A percentile compares a stretch with the other conserved stretches of the same genome.
Evolutionary conservation across 2,888 invertebrate genomes (phyloP).

Genomic region (Diloba caeruleocephala): DNA sequence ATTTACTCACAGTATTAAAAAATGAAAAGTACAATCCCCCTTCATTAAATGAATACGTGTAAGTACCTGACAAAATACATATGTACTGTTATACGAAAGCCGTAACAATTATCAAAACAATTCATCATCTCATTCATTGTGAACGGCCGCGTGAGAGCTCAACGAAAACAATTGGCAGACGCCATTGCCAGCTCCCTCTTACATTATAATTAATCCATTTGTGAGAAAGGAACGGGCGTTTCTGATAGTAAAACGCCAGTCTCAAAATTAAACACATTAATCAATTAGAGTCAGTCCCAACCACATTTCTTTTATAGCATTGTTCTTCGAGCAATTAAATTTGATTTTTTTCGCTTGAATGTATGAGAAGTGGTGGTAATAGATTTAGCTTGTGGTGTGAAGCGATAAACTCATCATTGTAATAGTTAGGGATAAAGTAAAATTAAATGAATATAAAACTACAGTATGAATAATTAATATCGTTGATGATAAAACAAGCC

Average conservation of each 20-base stretch:
- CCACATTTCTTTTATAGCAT: slow-evolving; percentile 61
- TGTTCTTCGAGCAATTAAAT: slow-evolving; percentile 54
- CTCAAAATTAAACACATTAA: slow-evolving; percentile 70
- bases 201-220: slow-evolving; percentile 17
- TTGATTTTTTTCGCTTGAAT: slow-evolving; percentile 46
- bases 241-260: slow-evolving; percentile 52
- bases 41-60: slow-evolving; percentile 18
- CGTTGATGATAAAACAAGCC: neutral
- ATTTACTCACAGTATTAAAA: slow-evolving; percentile 5
- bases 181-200: slow-evolving; percentile 44
- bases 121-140: slow-evolving; percentile 69
- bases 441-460: slow-evolving; percentile 5
- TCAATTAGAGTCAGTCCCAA: slow-evolving; percentile 64
- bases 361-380: slow-evolving; percentile 29
- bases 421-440: neutral
- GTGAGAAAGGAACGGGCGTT: slow-evolving; percentile 46
- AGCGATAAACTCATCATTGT: slow-evolving; percentile 1
- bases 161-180: slow-evolving; percentile 60
- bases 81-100: slow-evolving; percentile 49
- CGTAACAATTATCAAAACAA: slow-evolving; percentile 68
- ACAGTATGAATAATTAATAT: neutral
- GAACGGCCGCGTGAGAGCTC: slow-evolving; percentile 64
- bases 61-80: slow-evolving; percentile 21
- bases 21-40: slow-evolving; percentile 9
- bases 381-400: slow-evolving; percentile 1